A percentile compares a stretch with the other conserved stretches of the same genome.
These are phyloP conservation scores for Entelurus aequoreus DNA, from an alignment of 2,113 vertebrate species.

Conservation along the genomic window DNA sequence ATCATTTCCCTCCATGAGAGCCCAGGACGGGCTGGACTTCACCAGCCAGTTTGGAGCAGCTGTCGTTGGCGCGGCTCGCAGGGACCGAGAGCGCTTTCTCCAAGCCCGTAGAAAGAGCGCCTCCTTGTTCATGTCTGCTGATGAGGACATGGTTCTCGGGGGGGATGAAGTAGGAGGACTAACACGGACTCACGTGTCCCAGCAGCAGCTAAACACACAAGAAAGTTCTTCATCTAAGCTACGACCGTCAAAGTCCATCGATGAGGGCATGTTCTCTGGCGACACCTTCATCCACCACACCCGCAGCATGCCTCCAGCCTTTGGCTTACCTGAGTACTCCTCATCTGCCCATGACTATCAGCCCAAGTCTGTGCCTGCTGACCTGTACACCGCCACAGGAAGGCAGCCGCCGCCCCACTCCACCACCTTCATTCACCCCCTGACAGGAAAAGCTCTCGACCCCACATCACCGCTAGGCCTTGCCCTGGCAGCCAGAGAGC, in stretches of 20 bases:
- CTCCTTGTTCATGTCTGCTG: constrained; percentile 88
- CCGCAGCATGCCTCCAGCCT: constrained; percentile 77
- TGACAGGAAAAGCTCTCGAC: constrained; percentile 87
- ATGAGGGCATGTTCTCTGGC: constrained; percentile 89
- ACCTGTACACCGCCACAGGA: constrained; percentile 64
- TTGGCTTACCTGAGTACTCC: constrained; percentile 75
- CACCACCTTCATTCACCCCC: constrained; percentile 84
- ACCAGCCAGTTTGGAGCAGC: constrained; percentile 91
- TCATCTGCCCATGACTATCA: constrained; percentile 70
- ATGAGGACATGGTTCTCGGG: constrained; percentile 67
- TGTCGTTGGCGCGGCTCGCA: constrained; percentile 84
- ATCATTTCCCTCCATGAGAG: constrained; percentile 65
- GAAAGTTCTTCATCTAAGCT: constrained; percentile 71
- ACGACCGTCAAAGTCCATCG: constrained; percentile 87
- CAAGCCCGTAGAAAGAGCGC: constrained; percentile 84
- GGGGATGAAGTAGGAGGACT: constrained; percentile 53
- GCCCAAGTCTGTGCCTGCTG: constrained; percentile 72
- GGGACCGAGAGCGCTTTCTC: constrained; percentile 83
- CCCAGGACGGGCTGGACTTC: constrained; percentile 79
- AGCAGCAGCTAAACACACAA: constrained; percentile 62
- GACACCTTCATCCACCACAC: constrained; percentile 83
- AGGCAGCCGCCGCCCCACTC: constrained; percentile 46
- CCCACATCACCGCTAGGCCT: constrained; percentile 85
- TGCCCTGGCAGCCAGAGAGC: constrained; percentile 83
- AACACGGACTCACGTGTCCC: constrained; percentile 58